Evolutionary conservation across 2,113 vertebrate species (phyloP), one percentile per base, ranked within the genome.

Genomic region (Tychaedon coryphoeus): DNA sequence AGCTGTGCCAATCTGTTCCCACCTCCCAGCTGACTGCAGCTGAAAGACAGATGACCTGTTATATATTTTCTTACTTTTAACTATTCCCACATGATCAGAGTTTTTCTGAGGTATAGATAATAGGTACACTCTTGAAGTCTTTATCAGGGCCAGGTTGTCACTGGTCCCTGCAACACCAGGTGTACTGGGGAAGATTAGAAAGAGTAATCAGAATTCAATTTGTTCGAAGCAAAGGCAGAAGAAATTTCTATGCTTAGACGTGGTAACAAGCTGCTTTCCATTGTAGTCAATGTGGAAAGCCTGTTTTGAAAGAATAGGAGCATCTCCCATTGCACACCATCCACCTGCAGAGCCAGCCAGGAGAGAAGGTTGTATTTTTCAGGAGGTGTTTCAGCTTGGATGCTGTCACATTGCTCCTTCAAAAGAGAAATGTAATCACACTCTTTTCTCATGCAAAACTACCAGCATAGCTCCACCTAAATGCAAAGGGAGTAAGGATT

Each of bases 41-140:
- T 84, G 83, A 90, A 80, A 95, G 94, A 93, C 79, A 50, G 92
- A 95, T 88, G 75, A 94, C 42, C 94, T 94, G 88, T 51, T 92
- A 92, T 34, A 19, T 48, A 88, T 95, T 94, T 73, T 96, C 88
- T 86, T 86, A 65, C 88, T 84, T 92, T 78, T 92, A 96, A 95
- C 88, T 78, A 50, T 88, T 96, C 72, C 93, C 95, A 97, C 72
- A 93, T 94, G 93, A 93, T 64, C 0, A 0, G 33, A 76, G 48
- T 28, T 67, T 94, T 93, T 84, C 79, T 92, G 57, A 36, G 79
- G 51, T 93, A 19, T 8, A 86, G 88, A 72, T 86, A 88, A 72
- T 84, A 74, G 79, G 53, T 92, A 65, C 57, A 61, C 65, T 84
- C 86, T 86, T 96, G 92, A 90, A 96, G 86, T 88, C 82, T 93